Percentiles rank a stretch among this genome's conserved stretches.
These are phyloP conservation scores for Paratrypauchen microcephalus DNA, from an alignment of 2,797 vertebrate species.

Conservation along the genomic window DNA sequence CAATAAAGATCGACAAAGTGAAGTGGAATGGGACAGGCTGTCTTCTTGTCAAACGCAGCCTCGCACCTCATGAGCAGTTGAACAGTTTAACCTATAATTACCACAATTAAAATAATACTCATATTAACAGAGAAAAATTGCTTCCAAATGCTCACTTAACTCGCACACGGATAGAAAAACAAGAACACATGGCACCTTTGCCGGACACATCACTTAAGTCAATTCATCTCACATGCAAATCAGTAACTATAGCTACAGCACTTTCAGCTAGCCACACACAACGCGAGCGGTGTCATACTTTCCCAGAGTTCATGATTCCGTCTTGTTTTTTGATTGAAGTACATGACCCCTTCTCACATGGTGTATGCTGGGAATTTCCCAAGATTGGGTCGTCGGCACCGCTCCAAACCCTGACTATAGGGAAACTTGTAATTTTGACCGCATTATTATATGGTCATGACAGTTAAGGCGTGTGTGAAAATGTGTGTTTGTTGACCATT, in stretches of 20 bases:
- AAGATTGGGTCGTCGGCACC: slow-evolving; percentile 41
- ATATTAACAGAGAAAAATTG: slow-evolving; percentile 83
- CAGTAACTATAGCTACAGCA: slow-evolving; percentile 33
- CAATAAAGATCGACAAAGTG: slow-evolving; percentile 31
- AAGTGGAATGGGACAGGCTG: slow-evolving; percentile 55
- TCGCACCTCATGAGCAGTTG: slow-evolving; percentile 71
- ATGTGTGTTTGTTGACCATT: slow-evolving; percentile 1
- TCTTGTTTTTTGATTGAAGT: slow-evolving; percentile 31
- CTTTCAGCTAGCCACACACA: slow-evolving; percentile 37
- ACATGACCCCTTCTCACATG: slow-evolving; percentile 30
- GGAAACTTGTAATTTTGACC: slow-evolving; percentile 33
- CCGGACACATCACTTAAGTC: slow-evolving; percentile 57
- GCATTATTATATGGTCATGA: slow-evolving; percentile 44
- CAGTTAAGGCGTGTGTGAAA: slow-evolving; percentile 24
- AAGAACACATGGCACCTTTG: slow-evolving; percentile 63
- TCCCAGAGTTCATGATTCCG: slow-evolving; percentile 12
- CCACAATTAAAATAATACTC: slow-evolving; percentile 83
- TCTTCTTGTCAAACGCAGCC: slow-evolving; percentile 61
- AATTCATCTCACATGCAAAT: slow-evolving; percentile 52
- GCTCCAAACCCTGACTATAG: slow-evolving; percentile 44
- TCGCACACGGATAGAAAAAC: slow-evolving; percentile 66
- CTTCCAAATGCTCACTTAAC: slow-evolving; percentile 78
- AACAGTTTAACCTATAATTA: slow-evolving; percentile 83
- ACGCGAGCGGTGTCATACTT: slow-evolving; percentile 16
- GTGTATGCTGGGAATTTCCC: slow-evolving; percentile 58